Base-by-base conservation (phyloP, 2,113 vertebrate genomes). In the Numenius arquata region DNA sequence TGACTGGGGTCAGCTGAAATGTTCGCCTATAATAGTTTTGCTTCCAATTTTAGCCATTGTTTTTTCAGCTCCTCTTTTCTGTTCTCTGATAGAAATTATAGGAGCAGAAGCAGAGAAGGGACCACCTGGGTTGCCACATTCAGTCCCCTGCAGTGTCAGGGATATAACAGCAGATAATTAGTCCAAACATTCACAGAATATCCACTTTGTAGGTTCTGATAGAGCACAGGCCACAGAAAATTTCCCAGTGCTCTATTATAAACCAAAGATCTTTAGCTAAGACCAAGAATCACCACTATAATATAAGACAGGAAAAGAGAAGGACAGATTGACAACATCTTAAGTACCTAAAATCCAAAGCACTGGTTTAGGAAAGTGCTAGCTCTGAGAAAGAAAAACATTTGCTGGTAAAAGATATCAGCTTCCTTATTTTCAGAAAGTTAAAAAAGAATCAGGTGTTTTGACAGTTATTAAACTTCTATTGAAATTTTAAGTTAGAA, bases 121-220 rank as follows among this genome's bases (percentile, higher is more conserved):
- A 96, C 95, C 93, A 95, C 96, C 96, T 97, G 96, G 95, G 95
- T 89, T 97, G 96, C 58, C 91, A 75, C 68, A 96, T 94, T 93
- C 89, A 89, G 81, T 85, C 94, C 66, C 93, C 91, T 82, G 86
- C 87, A 87, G 94, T 75, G 91, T 93, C 43, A 32, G 89, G 94
- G 91, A 48, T 91, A 93, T 95, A 91, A 93, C 81, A 93, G 87
- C 88, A 94, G 87, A 95, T 95, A 96, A 97, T 97, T 95, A 95
- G 93, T 96, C 74, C 94, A 96, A 96, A 93, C 94, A 93, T 79
- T 95, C 87, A 55, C 62, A 83, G 81, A 93, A 85, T 85, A 93
- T 85, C 85, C 85, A 95, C 91, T 96, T 88, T 88, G 91, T 93
- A 76, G 62, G 48, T 65, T 96, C 77, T 95, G 94, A 95, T 95